A percentile compares a stretch with the other conserved stretches of the same genome.
These are phyloP conservation scores for Beaufortia kweichowensis DNA, from an alignment of 2,113 vertebrate genomes.

Conservation along the genomic window DNA sequence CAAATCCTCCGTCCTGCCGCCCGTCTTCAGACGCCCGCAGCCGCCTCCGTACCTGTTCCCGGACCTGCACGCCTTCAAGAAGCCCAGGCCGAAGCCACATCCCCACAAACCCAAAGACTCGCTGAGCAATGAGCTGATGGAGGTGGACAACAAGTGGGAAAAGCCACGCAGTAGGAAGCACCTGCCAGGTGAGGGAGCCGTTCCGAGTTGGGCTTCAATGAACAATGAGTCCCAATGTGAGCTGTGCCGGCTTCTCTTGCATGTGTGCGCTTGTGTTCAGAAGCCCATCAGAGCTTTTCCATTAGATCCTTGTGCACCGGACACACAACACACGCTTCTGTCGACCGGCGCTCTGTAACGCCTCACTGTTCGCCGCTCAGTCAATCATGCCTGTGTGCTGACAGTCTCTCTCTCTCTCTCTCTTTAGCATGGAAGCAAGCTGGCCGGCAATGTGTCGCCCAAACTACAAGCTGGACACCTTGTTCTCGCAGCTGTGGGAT, in stretches of 20 bases:
- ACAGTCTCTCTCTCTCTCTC: slow-evolving; percentile 37
- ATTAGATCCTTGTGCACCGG: slow-evolving; percentile 73
- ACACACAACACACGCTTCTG: slow-evolving; percentile 61
- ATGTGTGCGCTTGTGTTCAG: slow-evolving; percentile 57
- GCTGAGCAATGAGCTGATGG: slow-evolving; percentile 71
- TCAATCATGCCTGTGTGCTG: slow-evolving; percentile 75
- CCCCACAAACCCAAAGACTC: slow-evolving; percentile 55
- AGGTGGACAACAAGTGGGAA: slow-evolving; percentile 67
- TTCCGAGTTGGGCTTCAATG: slow-evolving; percentile 59
- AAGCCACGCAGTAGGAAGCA: slow-evolving; percentile 65
- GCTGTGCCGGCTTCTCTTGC: slow-evolving; percentile 37
- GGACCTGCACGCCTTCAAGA: slow-evolving; percentile 56
- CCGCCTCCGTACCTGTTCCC: slow-evolving; percentile 57
- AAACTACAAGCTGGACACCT: slow-evolving; percentile 80
- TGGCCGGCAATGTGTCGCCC: slow-evolving; percentile 68
- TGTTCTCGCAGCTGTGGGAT: slow-evolving; percentile 81
- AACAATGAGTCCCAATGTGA: slow-evolving; percentile 63
- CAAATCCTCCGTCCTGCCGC: slow-evolving; percentile 56
- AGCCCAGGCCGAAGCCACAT: slow-evolving; percentile 61
- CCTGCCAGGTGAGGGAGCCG: slow-evolving; percentile 65
- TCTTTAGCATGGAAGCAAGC: slow-evolving; percentile 69
- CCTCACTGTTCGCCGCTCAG: slow-evolving; percentile 70
- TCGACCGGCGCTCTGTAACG: slow-evolving; percentile 63
- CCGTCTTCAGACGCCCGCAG: slow-evolving; percentile 47
- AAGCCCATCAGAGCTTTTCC: slow-evolving; percentile 62